Conservation (phyloP, 2,113 vertebrate genomes). For the Marmota monax region DNA sequence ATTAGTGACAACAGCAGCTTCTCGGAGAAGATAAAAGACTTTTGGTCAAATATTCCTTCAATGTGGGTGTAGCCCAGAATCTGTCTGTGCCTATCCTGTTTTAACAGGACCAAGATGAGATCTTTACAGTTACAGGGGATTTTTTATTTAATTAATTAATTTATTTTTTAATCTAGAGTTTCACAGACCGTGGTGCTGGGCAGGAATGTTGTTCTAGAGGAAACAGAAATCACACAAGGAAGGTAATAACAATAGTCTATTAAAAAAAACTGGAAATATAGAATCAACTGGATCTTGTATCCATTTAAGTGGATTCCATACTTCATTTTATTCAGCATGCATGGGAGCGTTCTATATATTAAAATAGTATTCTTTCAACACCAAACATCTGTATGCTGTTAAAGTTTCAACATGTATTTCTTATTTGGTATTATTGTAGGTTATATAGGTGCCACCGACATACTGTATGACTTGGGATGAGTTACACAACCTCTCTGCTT, state of each 20-base stretch:
- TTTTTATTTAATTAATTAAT: too few relatives aligned
- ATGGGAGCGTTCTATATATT: not conserved
- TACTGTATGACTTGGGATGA: not conserved
- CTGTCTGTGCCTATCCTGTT: not conserved
- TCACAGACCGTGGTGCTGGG: not conserved
- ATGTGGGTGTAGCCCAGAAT: not conserved
- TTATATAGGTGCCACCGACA: not conserved
- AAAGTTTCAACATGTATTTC: not conserved
- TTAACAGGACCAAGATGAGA: not conserved
- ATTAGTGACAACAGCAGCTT: not conserved
- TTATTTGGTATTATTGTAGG: not conserved
- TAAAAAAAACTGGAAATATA: not conserved
- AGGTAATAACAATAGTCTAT: not conserved
- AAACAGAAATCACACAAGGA: not conserved
- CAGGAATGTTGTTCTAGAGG: not conserved
- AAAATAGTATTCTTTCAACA: not conserved
- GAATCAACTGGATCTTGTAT: not conserved
- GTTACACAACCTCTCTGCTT: not conserved
- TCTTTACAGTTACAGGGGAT: not conserved
- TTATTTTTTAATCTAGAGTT: not conserved
- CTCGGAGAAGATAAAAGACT: not conserved
- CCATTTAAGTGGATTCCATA: not conserved
- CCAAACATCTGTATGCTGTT: not conserved
- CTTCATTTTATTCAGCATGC: not conserved
- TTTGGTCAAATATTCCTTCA: constrained; percentile 54